Evolutionary conservation across 1,140 invertebrate genomes (phyloP), one percentile per base, ranked within the genome.

Genomic region (Drosophila teissieri): DNA sequence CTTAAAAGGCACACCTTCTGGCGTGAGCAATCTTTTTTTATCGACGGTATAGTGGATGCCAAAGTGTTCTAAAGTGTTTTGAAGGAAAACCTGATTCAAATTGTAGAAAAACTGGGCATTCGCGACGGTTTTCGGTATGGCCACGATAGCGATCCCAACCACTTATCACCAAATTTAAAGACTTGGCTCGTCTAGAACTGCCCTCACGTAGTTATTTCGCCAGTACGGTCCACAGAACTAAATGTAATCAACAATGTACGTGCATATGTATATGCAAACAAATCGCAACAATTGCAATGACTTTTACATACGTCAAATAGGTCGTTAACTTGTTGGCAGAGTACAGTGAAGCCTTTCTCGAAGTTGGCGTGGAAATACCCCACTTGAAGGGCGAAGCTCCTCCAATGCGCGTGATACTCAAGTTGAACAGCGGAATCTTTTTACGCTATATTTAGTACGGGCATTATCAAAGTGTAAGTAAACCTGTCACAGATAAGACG

Each of bases 291-390:
- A 44, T 54, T 36, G 53, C 44, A 42, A 58, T 44, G 14, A 34
- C 31, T 19, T 2, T 19, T 19, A 64, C 64, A 55, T 42, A 52
- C 45, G 61, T 68, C 54, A 58, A 70, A 86, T 56, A 74, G 61
- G 64, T 88, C 83, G 75, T 64, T 82, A 75, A 88, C 82, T 58
- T 72, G 14, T 64, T 54, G 51, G 34, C 80, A 40, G 8, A 56
- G 17, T 65, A 72, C 36, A 69, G 72, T 57, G 57, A 55, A 55
- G 45, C 70, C 39, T 40, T 56, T 63, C 14, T 11, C 14, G 14
- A 15, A 24, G 4, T 6, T 19, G n/a, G 8, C 12, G 12, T 69
- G 67, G 51, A 70, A 49, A 53, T 22, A n/a, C 2, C 15, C 31
- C 64, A 49, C 34, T 15, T 3, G 42, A 36, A 45, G 24, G 24